Conservation (phyloP, 2,888 invertebrate species). For the Micoletzkya japonica region DNA sequence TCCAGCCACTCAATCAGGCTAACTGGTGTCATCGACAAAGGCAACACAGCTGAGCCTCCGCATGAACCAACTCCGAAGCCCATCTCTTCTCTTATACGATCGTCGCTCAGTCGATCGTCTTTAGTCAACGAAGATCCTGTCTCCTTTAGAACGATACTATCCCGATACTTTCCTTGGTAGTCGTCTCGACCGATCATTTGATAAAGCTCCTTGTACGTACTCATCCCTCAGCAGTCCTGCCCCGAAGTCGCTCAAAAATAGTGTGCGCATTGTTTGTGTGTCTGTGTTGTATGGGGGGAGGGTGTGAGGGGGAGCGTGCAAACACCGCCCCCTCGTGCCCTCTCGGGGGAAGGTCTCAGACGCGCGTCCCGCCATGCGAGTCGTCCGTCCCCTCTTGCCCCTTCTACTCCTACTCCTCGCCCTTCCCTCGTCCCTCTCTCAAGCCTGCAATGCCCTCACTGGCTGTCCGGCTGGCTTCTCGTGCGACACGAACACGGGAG, state of each 20-base stretch:
- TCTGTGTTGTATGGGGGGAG: too few species aligned
- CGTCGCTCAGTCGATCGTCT: neutral
- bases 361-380: conserved; percentile 7
- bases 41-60: neutral
- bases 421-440: neutral
- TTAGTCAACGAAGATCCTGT: neutral
- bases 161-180: neutral
- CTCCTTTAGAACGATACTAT: neutral
- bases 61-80: too few species aligned
- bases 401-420: conserved; percentile 1
- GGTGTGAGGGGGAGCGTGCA: neutral
- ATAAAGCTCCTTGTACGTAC: neutral
- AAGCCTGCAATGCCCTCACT: too few species aligned
- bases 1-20: neutral
- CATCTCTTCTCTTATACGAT: too few species aligned
- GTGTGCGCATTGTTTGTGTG: conserved; percentile 21
- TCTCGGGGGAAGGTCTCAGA: conserved; percentile 1
- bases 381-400: conserved; percentile 15
- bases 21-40: neutral
- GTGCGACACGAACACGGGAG: conserved; percentile 26
- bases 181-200: neutral
- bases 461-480: conserved; percentile 18
- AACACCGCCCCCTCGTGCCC: neutral
- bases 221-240: too few species aligned
- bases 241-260: conserved; percentile 12